Evolutionary conservation across 2,888 invertebrate species (phyloP).

Genomic region (Trissoscelio sp.): DNA sequence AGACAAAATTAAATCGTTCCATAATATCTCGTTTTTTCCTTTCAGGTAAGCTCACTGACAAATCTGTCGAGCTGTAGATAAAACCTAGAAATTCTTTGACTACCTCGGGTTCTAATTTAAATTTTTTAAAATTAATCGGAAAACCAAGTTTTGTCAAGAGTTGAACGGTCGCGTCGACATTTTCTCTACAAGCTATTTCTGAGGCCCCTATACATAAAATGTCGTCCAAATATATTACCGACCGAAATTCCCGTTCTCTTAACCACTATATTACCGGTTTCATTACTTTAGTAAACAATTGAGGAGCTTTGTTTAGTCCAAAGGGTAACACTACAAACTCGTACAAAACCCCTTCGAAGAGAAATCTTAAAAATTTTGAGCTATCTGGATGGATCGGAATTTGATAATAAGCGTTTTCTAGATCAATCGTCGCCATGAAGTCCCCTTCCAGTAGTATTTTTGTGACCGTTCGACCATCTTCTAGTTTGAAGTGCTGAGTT

Average conservation of each 20-base stretch:
- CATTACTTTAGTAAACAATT: no score
- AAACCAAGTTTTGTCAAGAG: constrained; percentile 11
- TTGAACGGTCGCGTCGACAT: not conserved
- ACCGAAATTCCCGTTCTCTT: no score
- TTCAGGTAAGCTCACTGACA: not conserved
- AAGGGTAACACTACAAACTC: not conserved
- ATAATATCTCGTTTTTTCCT: not conserved
- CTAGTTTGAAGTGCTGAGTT: no score
- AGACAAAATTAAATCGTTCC: not conserved
- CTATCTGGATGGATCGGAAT: not conserved
- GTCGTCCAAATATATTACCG: no score
- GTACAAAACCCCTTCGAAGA: not conserved
- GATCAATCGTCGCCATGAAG: no score
- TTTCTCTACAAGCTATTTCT: not conserved
- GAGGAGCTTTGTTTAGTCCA: no score
- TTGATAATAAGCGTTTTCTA: no score
- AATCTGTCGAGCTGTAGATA: not conserved
- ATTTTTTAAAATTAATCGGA: constrained; percentile 11
- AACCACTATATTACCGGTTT: no score
- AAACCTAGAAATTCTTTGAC: constrained; percentile 9
- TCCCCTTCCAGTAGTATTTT: no score
- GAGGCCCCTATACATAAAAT: no score
- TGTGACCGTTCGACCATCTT: no score
- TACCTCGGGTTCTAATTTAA: not conserved
- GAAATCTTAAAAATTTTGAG: not conserved